A percentile compares a stretch with the other conserved stretches of the same genome.
Evolutionary conservation across 2,888 invertebrate genomes (phyloP).

Genomic region (Ectropis crepuscularia): DNA sequence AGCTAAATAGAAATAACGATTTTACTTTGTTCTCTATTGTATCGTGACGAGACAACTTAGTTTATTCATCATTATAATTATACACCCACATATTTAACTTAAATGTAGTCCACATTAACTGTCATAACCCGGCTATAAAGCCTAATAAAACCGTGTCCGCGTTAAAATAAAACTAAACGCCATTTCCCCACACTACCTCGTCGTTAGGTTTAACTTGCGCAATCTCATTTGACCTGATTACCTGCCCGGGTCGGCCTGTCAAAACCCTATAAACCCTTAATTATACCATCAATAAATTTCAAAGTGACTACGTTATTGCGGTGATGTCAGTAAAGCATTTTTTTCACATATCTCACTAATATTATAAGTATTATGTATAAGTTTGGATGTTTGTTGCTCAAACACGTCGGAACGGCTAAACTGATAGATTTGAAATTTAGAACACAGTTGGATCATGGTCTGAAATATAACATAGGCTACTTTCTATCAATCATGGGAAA

Average conservation of each 20-base stretch:
- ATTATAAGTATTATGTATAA: too few relatives aligned
- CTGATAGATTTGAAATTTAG: too few relatives aligned
- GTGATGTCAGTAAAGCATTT: slow-evolving; percentile 8
- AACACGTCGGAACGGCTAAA: too few relatives aligned
- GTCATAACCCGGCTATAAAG: slow-evolving; percentile 5
- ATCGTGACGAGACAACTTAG: too few relatives aligned
- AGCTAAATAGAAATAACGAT: too few relatives aligned
- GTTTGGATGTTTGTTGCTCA: too few relatives aligned
- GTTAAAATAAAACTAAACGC: slow-evolving; percentile 35
- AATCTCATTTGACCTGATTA: slow-evolving; percentile 52
- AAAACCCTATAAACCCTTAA: slow-evolving; percentile 55
- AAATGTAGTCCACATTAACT: background rate
- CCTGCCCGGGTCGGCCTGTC: slow-evolving; percentile 50
- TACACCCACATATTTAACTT: background rate
- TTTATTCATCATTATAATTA: too few relatives aligned
- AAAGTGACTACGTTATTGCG: slow-evolving; percentile 24
- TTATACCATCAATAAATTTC: slow-evolving; percentile 54
- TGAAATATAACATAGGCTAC: too few relatives aligned
- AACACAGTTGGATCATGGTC: too few relatives aligned
- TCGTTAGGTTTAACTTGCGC: slow-evolving; percentile 35
- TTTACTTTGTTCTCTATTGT: too few relatives aligned
- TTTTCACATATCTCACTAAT: background rate
- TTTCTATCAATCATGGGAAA: too few relatives aligned
- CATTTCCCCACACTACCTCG: slow-evolving; percentile 31
- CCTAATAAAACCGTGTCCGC: slow-evolving; percentile 10